Conservation (phyloP, 2,113 vertebrate genomes). For the Varanus komodoensis region DNA sequence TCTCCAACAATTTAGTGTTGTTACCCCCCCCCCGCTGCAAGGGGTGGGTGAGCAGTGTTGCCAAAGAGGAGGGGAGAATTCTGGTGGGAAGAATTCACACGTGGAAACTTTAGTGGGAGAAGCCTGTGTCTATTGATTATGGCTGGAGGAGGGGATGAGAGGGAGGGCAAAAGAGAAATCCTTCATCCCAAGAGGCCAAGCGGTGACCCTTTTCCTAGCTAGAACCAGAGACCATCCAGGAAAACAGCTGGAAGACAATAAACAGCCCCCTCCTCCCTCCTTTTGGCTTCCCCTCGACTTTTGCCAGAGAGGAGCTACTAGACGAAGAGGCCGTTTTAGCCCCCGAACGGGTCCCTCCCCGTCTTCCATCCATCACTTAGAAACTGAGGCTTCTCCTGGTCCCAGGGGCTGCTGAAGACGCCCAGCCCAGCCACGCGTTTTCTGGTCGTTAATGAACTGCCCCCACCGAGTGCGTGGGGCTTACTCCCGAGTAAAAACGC, state of each 20-base stretch:
- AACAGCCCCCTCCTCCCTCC: not conserved
- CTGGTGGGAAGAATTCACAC: not conserved
- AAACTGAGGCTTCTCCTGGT: not conserved
- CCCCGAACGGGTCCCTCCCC: not conserved
- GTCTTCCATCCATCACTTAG: not conserved
- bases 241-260: constrained; percentile 7
- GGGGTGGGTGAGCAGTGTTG: not conserved
- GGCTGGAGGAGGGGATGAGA: not conserved
- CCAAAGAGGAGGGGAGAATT: too few species aligned
- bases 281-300: not conserved
- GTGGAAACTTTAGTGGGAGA: not conserved
- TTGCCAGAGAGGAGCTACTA: not conserved
- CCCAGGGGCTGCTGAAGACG: not conserved
- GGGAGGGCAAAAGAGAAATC: not conserved
- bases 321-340: not conserved
- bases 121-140: not conserved
- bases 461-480: not conserved
- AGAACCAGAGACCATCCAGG: not conserved
- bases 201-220: not conserved
- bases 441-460: too few species aligned
- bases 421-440: not conserved
- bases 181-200: not conserved
- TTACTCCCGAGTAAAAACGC: not conserved
- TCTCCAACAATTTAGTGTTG: not conserved
- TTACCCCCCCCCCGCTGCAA: not conserved